These are phyloP conservation scores for Lysandra bellargus DNA, from an alignment of 2,888 invertebrate genomes.

Conservation along the genomic window DNA sequence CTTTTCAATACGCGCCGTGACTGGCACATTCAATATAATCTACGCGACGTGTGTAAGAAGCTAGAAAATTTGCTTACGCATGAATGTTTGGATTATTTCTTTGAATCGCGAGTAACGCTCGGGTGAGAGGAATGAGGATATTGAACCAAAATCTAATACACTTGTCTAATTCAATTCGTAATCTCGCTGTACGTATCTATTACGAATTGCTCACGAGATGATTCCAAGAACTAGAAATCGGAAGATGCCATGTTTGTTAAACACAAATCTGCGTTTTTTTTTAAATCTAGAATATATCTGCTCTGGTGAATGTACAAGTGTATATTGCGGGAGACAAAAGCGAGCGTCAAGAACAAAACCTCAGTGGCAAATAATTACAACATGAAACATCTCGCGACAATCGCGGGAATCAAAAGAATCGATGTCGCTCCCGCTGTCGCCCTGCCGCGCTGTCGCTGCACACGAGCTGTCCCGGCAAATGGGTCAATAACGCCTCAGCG, in stretches of 20 bases:
- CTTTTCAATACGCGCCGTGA: not conserved
- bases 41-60: slow-evolving; percentile 15
- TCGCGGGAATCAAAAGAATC: not conserved
- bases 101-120: not conserved
- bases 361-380: not conserved
- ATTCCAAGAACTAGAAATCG: not conserved
- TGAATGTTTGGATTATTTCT: slow-evolving; percentile 16
- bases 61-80: slow-evolving; percentile 9
- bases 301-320: not conserved
- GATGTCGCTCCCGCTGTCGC: not conserved
- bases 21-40: slow-evolving; percentile 20
- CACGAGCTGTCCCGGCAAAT: not conserved
- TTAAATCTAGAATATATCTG: not conserved
- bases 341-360: not conserved
- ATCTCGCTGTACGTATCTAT: not conserved
- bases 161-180: slow-evolving; percentile 3
- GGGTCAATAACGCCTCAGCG: slow-evolving; percentile 10
- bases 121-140: not conserved
- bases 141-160: slow-evolving; percentile 2
- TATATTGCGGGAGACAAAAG: not conserved
- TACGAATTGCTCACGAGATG: not conserved
- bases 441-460: not conserved
- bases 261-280: too few species aligned
- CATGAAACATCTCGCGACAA: not conserved
- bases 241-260: not conserved